Evolutionary conservation across 2,888 invertebrate species (phyloP).

Genomic region (Drosophila quinaria): DNA sequence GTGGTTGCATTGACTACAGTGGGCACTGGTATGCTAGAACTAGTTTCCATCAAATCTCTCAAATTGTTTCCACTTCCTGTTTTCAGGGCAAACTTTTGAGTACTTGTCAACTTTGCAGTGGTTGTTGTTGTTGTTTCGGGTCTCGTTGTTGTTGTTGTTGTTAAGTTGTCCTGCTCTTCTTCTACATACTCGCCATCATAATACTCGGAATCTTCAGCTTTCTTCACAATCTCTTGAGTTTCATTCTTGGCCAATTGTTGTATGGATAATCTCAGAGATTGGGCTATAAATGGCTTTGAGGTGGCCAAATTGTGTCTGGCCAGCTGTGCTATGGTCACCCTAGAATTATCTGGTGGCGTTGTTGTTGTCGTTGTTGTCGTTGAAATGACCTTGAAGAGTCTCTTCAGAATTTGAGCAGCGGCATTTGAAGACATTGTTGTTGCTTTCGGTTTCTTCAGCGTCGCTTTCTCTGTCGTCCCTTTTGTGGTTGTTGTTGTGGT

Average conservation of each 20-base stretch:
- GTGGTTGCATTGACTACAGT: constrained; percentile 28
- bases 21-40: constrained; percentile 36
- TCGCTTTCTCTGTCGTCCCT: constrained; percentile 13
- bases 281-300: constrained; percentile 58
- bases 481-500: constrained; percentile 19
- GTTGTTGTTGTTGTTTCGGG: background rate
- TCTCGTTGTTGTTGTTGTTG: background rate
- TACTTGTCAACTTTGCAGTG: background rate
- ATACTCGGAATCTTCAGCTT: constrained; percentile 46
- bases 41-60: constrained; percentile 37
- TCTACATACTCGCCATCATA: constrained; percentile 52
- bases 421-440: constrained; percentile 55
- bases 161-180: constrained; percentile 42
- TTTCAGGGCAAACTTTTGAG: background rate
- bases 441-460: constrained; percentile 23
- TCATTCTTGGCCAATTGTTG: constrained; percentile 50
- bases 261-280: constrained; percentile 57
- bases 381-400: constrained; percentile 53
- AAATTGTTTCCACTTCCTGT: background rate
- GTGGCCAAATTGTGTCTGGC: constrained; percentile 61
- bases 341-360: background rate
- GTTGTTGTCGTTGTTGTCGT: constrained; percentile 49
- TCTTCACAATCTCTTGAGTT: constrained; percentile 6
- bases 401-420: constrained; percentile 56
- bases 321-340: constrained; percentile 55